Conservation (phyloP, 2,888 invertebrate genomes). For the Drosophila limbata region DNA sequence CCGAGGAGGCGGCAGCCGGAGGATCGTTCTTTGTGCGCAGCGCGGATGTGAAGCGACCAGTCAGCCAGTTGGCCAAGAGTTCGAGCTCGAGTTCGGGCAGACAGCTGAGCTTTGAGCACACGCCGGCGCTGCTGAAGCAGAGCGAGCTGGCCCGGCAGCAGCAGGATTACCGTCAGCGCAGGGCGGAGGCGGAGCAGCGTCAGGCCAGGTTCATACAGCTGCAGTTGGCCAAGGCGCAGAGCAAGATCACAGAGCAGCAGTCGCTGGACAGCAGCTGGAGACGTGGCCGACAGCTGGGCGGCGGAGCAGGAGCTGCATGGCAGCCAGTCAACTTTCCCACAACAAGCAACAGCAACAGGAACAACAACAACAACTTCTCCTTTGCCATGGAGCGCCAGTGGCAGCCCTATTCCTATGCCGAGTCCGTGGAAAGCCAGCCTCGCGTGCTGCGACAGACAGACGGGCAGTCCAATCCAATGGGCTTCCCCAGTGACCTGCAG, state of each 20-base stretch:
- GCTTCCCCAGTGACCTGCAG: conserved; percentile 64
- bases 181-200: conserved; percentile 66
- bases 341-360: conserved; percentile 34
- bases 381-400: conserved; percentile 70
- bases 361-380: conserved; percentile 56
- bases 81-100: conserved; percentile 55
- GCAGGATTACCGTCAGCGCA: conserved; percentile 70
- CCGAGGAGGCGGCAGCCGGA: conserved; percentile 59
- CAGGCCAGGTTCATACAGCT: conserved; percentile 75
- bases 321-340: conserved; percentile 48
- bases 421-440: conserved; percentile 50
- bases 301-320: conserved; percentile 40
- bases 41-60: conserved; percentile 60
- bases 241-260: conserved; percentile 56
- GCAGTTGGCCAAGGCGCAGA: conserved; percentile 72
- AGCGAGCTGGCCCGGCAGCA: conserved; percentile 67
- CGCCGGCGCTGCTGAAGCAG: conserved; percentile 76
- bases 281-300: conserved; percentile 49
- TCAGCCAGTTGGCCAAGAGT: conserved; percentile 26
- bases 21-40: conserved; percentile 76
- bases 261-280: conserved; percentile 36
- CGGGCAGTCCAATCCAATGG: conserved; percentile 36
- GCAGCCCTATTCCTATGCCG: conserved; percentile 62
- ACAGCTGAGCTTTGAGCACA: conserved; percentile 72
- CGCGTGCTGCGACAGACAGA: conserved; percentile 56